Percentiles rank a stretch among this genome's conserved stretches.
phyloP scores from a whole-genome alignment of 2,797 vertebrate species.

The Enteromius unitaeniatus region DNA sequence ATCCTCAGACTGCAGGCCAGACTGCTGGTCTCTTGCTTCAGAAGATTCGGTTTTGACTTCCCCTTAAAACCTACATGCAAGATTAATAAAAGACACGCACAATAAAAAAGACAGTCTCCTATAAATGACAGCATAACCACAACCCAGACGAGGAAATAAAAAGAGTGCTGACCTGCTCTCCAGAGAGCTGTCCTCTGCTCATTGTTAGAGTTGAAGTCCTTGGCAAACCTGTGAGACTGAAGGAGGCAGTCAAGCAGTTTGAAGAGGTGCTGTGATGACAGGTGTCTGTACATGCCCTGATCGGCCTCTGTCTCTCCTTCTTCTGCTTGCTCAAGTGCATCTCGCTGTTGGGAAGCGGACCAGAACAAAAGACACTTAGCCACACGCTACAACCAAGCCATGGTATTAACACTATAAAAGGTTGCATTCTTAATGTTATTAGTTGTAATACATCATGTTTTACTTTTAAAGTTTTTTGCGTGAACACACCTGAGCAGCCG shows the following conservation, averaged over 20 bases:
- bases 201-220: slow-evolving; percentile 97
- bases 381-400: background rate
- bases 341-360: slow-evolving; percentile 75
- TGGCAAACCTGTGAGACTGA: slow-evolving; percentile 95
- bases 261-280: slow-evolving; percentile 93
- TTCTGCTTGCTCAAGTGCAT: slow-evolving; percentile 83
- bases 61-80: slow-evolving; percentile 91
- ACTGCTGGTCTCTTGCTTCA: slow-evolving; percentile 99
- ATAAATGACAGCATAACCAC: slow-evolving; percentile 6
- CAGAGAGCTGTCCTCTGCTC: slow-evolving; percentile 95
- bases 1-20: slow-evolving; percentile 96
- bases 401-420: background rate
- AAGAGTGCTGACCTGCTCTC: slow-evolving; percentile 85
- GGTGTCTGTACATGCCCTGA: slow-evolving; percentile 92
- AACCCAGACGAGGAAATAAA: slow-evolving; percentile 2
- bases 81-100: slow-evolving; percentile 1
- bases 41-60: slow-evolving; percentile 95
- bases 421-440: background rate
- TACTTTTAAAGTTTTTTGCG: background rate
- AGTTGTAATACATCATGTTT: background rate
- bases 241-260: slow-evolving; percentile 94
- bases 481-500: slow-evolving; percentile 88
- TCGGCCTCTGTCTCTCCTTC: slow-evolving; percentile 77
- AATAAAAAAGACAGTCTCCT: background rate
- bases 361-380: background rate